Base-by-base conservation (phyloP, 1,140 invertebrate species). In the Eulimnadia texana region DNA sequence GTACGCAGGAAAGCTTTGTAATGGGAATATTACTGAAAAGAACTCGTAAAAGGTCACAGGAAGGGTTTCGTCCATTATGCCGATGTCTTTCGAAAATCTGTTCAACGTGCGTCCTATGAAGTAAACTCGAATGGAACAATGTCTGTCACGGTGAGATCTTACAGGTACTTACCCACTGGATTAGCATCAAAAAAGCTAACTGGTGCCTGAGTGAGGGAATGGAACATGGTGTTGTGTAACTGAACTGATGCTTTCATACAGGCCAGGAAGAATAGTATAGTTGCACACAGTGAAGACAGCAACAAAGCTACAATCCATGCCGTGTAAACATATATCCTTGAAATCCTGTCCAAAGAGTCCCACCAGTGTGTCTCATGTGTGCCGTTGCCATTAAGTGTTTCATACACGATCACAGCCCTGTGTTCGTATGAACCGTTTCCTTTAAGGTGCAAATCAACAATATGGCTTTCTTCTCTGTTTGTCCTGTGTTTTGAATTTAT, bases 171-270 rank as follows among this genome's bases (percentile, higher is more conserved):
- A 79, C 77, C 91, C 3, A 80, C 79, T 1, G 86, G 86, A 71
- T 87, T 92, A 9, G 78, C 77, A 68, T 89, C 85, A 71, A 91
- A 92, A 73, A 92, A 93, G 1, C 80, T 74, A 82, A 91, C 89
- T 0, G 84, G 81, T 0, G 85, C 80, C 1, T 80, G 76, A 0
- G 86, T 80, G 25, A 91, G 82, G n/a, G 79, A 78, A n/a, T 71
- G 69, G 70, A 92, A 92, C 87, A 93, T 91, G 19, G 73, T 74
- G 69, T 90, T 83, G 69, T 95, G 91, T 9, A 95, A 74, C 22
- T 76, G 81, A 61, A 79, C 79, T 0, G 88, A 90, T 0, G 90
- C 79, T 19, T 79, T 83, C 79, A 90, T 85, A 66, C 85, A 88
- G 3, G 89, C 76, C 66, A 81, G 80, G 72, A 90, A 90, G 71